Percentiles rank a stretch among this genome's conserved stretches.
phyloP scores from a whole-genome alignment of 2,113 vertebrate species.

The Sigmodon hispidus region DNA sequence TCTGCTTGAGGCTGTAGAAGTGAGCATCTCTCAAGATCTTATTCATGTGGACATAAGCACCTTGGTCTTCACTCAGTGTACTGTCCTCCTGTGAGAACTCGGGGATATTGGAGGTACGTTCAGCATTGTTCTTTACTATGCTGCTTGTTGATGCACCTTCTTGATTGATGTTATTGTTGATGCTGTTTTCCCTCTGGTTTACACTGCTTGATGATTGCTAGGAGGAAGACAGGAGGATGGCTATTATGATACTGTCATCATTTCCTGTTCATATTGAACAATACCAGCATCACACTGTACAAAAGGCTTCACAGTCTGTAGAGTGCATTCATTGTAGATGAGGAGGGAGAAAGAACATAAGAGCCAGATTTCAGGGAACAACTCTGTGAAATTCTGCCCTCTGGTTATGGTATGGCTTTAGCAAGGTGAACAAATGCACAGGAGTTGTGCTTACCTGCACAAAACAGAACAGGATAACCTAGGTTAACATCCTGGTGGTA shows the following conservation, averaged over 20 bases:
- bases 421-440: not conserved
- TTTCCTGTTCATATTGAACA: not conserved
- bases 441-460: not conserved
- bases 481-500: not conserved
- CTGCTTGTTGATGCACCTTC: slow-evolving; percentile 71
- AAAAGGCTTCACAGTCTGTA: not conserved
- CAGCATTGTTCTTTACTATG: slow-evolving; percentile 70
- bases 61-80: slow-evolving; percentile 83
- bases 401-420: not conserved
- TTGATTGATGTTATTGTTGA: slow-evolving; percentile 81
- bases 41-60: slow-evolving; percentile 90
- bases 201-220: slow-evolving; percentile 84
- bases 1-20: slow-evolving; percentile 93
- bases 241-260: not conserved
- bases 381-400: not conserved
- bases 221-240: slow-evolving; percentile 68
- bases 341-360: not conserved
- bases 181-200: slow-evolving; percentile 82
- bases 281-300: not conserved
- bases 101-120: slow-evolving; percentile 77
- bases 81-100: slow-evolving; percentile 82
- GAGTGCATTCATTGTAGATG: not conserved
- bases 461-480: not conserved
- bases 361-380: not conserved
- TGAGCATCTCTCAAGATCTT: slow-evolving; percentile 94